Evolutionary conservation across 1,140 invertebrate species (phyloP), one percentile per base, ranked within the genome.

Genomic region (Whitmania pigra): DNA sequence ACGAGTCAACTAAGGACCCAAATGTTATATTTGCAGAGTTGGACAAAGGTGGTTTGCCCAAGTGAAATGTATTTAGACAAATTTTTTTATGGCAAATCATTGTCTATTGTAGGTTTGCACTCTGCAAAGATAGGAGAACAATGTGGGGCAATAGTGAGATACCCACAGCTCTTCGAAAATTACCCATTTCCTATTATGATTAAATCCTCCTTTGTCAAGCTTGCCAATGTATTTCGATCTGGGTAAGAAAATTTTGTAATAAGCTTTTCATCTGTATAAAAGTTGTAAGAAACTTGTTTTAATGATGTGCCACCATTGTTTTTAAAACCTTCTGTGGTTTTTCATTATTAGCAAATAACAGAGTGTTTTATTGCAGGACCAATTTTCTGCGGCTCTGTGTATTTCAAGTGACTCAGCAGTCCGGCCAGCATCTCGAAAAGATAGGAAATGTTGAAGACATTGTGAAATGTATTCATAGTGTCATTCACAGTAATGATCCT

Each of bases 121-220:
- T 96, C 93, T 2, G 84, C 86, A 54, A 92, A 90, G 85, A 88
- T 92, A 68, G 94, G 94, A 29, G 92, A 96, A 80, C 93, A 97
- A 84, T 95, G 92, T 82, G 93, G 97, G 84, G 91, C 93, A 0
- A 94, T 97, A 75, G 93, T 97, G 0, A 87, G 91, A 66, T 97
- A 95, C 84, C 93, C 94, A 0, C 86, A 89, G 57, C 82, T 97
- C 0, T 96, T 97, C 82, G 93, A 96, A 80, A 95, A 94, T 83
- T 96, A 96, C 82, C 93, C 94, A 3, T 98, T 97, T 82, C 94
- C 94, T 0, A 97, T 97, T 79, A 82, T 98, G 0, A 97, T 98
- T 29, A 98, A 97, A 82, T 94, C 94, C 0, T 94, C 93, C 20
- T 88, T 95, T 73, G 82, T 97, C 20, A 97, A 97, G 85, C 80